phyloP scores from a whole-genome alignment of 2,888 invertebrate genomes.

The Nemurella pictetii region DNA sequence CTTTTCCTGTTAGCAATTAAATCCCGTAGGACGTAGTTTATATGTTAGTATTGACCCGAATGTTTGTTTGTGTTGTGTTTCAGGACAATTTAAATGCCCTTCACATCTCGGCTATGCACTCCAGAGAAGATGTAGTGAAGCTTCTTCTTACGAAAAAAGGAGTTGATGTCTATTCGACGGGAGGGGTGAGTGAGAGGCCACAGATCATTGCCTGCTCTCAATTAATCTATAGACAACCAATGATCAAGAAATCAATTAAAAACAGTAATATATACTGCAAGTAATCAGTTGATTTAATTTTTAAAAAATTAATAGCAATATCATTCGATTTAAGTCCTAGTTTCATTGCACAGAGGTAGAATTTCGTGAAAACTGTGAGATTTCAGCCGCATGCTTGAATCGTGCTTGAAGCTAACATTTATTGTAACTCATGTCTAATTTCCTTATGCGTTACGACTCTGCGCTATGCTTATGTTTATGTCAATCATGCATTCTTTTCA shows the following conservation, averaged over 20 bases:
- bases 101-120: constrained; percentile 93
- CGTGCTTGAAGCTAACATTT: too few species aligned
- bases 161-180: constrained; percentile 89
- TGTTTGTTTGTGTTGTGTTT: constrained; percentile 49
- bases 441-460: too few species aligned
- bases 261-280: background rate
- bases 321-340: too few species aligned
- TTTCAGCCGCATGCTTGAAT: too few species aligned
- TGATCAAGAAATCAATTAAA: background rate
- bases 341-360: too few species aligned
- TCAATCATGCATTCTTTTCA: too few species aligned
- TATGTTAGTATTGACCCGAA: too few species aligned
- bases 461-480: too few species aligned
- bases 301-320: background rate
- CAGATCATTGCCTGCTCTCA: background rate
- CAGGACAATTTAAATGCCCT: constrained; percentile 96
- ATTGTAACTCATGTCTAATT: too few species aligned
- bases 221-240: background rate
- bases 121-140: constrained; percentile 93
- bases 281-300: background rate
- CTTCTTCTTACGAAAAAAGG: constrained; percentile 83
- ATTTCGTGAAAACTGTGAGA: too few species aligned
- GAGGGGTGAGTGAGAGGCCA: constrained; percentile 75
- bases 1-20: too few species aligned
- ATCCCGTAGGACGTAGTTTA: too few species aligned